phyloP scores from a whole-genome alignment of 2,888 invertebrate species.

The Chloromyia formosa region DNA sequence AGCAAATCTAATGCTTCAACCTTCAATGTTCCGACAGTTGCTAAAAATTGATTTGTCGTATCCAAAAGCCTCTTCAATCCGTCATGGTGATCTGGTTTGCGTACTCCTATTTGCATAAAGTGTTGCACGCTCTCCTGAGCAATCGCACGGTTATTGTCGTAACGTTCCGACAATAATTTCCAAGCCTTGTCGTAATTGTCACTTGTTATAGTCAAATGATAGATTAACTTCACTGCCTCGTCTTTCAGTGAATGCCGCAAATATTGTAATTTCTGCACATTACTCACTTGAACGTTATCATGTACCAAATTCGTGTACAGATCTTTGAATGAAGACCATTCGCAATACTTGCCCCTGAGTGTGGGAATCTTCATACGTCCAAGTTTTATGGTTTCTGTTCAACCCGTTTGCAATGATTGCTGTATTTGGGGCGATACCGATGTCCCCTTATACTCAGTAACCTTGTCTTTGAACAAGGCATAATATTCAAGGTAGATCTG shows the following conservation, averaged over 20 bases:
- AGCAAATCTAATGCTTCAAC: background rate
- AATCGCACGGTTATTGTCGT: background rate
- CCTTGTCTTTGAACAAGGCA: background rate
- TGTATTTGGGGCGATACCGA: background rate
- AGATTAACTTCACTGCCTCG: background rate
- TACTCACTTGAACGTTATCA: background rate
- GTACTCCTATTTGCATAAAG: background rate
- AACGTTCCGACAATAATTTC: conserved; percentile 1
- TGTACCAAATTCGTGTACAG: background rate
- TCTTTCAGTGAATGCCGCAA: background rate
- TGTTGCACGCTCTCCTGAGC: background rate
- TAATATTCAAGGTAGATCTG: background rate
- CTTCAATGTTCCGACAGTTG: background rate
- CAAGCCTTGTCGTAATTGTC: conserved; percentile 21
- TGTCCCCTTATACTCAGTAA: background rate
- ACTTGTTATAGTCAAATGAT: background rate
- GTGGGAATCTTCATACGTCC: background rate
- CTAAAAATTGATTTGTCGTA: too few relatives aligned
- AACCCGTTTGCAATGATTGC: background rate
- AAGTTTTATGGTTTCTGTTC: background rate
- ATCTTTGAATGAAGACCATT: background rate
- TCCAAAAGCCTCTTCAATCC: background rate
- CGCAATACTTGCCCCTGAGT: background rate
- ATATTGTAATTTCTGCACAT: conserved; percentile 23
- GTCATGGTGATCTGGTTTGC: background rate